A percentile compares a stretch with the other conserved stretches of the same genome.
Evolutionary conservation across 2,113 vertebrate genomes (phyloP).

Genomic region (human): DNA sequence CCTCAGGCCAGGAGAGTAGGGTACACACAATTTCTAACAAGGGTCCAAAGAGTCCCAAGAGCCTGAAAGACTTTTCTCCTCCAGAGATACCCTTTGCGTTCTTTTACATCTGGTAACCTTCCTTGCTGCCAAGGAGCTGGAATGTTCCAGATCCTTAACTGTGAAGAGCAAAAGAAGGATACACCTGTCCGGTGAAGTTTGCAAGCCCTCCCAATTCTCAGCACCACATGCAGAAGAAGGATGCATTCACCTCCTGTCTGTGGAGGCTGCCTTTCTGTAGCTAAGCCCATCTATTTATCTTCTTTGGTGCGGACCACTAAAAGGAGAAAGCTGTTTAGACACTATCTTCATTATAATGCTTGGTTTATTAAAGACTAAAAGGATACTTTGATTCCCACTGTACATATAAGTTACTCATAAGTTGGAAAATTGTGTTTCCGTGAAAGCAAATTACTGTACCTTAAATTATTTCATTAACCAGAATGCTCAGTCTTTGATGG

Average conservation of each 20-base stretch:
- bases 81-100: neutral
- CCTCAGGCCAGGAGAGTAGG: neutral
- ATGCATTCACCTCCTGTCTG: no score
- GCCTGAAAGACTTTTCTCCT: neutral
- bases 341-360: neutral
- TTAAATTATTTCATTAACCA: slow-evolving; percentile 12
- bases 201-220: neutral
- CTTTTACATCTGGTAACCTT: neutral
- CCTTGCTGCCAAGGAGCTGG: neutral
- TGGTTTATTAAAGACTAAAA: neutral
- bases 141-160: neutral
- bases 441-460: neutral
- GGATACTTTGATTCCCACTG: neutral
- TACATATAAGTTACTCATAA: neutral
- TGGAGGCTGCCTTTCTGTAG: neutral
- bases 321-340: neutral
- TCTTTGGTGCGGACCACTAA: neutral
- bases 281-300: neutral
- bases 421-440: neutral
- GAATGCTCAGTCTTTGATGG: neutral
- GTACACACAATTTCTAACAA: neutral
- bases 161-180: neutral
- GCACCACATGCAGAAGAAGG: neutral
- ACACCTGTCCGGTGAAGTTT: neutral
- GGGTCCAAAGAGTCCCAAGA: neutral